Percentiles rank a stretch among this genome's conserved stretches.
These are phyloP conservation scores for Porphyrio hochstetteri DNA, from an alignment of 2,113 vertebrate genomes.

Conservation along the genomic window DNA sequence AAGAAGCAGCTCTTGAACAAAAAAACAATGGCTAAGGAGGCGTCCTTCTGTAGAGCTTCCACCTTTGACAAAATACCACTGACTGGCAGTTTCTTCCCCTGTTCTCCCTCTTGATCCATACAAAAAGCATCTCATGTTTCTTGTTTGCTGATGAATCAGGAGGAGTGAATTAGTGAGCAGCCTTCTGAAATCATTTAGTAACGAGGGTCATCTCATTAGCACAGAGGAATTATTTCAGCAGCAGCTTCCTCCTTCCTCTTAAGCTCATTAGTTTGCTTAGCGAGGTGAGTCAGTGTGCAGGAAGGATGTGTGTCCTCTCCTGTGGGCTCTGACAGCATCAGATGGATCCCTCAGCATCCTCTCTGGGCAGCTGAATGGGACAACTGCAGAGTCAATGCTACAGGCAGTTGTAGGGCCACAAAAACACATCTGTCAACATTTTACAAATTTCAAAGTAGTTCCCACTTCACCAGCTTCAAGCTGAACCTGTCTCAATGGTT, in stretches of 20 bases:
- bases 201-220: neutral
- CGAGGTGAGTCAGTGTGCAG: neutral
- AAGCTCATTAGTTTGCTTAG: neutral
- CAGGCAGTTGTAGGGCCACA: neutral
- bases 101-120: neutral
- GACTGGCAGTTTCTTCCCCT: neutral
- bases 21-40: neutral
- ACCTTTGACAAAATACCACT: neutral
- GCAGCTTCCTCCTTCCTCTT: neutral
- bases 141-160: neutral
- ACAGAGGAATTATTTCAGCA: neutral
- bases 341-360: neutral
- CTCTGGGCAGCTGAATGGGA: neutral
- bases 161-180: neutral
- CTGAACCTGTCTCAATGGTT: neutral
- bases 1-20: neutral
- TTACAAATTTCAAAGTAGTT: neutral
- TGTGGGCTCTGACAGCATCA: neutral
- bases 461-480: neutral
- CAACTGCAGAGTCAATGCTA: neutral
- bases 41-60: neutral
- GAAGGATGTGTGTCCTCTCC: neutral
- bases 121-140: neutral
- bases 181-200: neutral
- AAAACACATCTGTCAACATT: accelerated